Percentiles rank a stretch among this genome's conserved stretches.
These are phyloP conservation scores for Cataglyphis albicans DNA, from an alignment of 2,888 invertebrate species.

Conservation along the genomic window DNA sequence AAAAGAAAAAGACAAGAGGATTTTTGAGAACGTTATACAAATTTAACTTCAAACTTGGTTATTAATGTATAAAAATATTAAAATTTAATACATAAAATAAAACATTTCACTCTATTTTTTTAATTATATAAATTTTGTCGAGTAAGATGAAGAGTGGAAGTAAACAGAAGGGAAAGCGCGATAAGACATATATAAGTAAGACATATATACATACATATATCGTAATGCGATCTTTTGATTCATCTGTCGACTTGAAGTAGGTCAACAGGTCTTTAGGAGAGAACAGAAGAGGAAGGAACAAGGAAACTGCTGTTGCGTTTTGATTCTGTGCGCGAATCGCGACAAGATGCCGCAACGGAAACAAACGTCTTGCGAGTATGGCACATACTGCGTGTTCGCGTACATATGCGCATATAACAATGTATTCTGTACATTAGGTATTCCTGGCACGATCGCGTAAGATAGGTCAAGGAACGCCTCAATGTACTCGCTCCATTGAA, in stretches of 20 bases:
- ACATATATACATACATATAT: not conserved
- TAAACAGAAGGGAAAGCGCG: too few relatives aligned
- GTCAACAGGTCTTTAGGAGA: constrained; percentile 5
- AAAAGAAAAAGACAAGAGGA: not conserved
- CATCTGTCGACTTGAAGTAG: constrained; percentile 17
- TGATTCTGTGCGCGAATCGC: constrained; percentile 9
- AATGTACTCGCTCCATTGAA: not conserved
- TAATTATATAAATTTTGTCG: not conserved
- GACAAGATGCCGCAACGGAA: not conserved
- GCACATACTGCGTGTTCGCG: not conserved
- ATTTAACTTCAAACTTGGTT: not conserved
- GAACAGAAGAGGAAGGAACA: not conserved
- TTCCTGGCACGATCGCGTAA: not conserved
- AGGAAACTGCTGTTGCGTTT: not conserved
- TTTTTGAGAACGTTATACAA: not conserved
- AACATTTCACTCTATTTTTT: not conserved
- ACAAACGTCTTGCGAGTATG: not conserved
- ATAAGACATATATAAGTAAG: not conserved
- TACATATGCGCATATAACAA: not conserved
- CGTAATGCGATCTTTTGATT: not conserved
- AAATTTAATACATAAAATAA: not conserved
- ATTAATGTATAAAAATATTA: not conserved
- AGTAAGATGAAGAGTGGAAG: not conserved
- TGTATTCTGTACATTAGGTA: not conserved
- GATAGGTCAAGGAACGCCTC: not conserved